Evolutionary conservation across 2,797 vertebrate species (phyloP), one percentile per base, ranked within the genome.

Genomic region (Gobio occitaniae): DNA sequence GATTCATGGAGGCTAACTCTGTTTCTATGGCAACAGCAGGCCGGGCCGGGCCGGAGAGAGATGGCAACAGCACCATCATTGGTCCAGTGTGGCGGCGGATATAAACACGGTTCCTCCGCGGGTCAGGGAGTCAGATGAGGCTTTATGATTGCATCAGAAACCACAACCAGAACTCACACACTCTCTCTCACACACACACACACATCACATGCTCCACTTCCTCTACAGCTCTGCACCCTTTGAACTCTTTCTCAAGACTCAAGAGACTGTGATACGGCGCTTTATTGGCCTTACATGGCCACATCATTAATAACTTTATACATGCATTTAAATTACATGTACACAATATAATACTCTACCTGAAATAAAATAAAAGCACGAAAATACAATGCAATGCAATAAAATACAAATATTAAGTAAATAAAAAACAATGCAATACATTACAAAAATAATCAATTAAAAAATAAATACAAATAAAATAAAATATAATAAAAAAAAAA

Each of bases 201-300:
- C 92, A 94, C 32, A 95, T 96, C 94, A 95, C 93, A 96, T 93
- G 95, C 92, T 93, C 94, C 92, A 95, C 92, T 95, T 95, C 92
- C 89, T 81, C 50, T 88, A 89, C 87, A 84, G 87, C 92, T 91
- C 91, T 71, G 68, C n/a, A 44, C 68, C 10, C 15, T 12, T 12
- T 44, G 3, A 38, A 69, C 65, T 80, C 25, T 63, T 15, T 61
- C 48, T 54, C 19, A 54, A 68, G 70, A 72, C 16, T 50, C n/a
- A 1, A 74, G 29, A 6, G 8, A 75, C 17, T 19, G 19, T 32
- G 19, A 41, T 80, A n/a, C 3, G 17, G 21, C 17, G 19, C 19
- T 54, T 80, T 68, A 68, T 4, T 36, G 63, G 0, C 10, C n/a
- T 50, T 36, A 36, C 29, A 52, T 12, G 16, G 1, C 2, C 12